Conservation (phyloP, 2,797 vertebrate species). For the Myotis myotis region DNA sequence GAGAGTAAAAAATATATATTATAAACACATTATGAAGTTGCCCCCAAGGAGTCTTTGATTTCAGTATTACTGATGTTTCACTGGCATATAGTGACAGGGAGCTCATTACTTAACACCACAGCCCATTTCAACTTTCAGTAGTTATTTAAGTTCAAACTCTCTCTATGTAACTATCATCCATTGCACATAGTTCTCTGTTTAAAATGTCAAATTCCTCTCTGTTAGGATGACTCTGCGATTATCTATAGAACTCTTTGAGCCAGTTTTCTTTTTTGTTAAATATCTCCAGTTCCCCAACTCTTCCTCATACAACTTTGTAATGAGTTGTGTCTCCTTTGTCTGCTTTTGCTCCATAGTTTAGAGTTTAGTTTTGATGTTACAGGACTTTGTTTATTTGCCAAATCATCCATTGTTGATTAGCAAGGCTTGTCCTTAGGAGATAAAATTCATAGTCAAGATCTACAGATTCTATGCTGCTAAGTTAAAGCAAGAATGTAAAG, state of each 20-base stretch:
- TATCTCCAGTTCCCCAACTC: background rate
- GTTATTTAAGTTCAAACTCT: background rate
- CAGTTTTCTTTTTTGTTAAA: background rate
- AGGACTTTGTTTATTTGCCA: background rate
- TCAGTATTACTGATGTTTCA: background rate
- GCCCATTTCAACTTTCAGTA: background rate
- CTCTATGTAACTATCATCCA: background rate
- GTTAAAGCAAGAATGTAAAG: background rate
- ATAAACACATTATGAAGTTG: background rate
- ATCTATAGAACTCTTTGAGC: background rate
- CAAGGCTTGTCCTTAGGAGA: background rate
- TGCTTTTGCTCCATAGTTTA: background rate
- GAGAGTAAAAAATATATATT: background rate
- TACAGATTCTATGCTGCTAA: background rate
- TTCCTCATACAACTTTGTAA: background rate
- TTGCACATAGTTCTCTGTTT: background rate
- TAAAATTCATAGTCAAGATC: background rate
- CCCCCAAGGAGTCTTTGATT: background rate
- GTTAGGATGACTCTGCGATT: background rate
- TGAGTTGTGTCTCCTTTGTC: background rate
- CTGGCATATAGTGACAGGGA: background rate
- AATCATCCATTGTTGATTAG: background rate
- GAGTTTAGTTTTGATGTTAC: background rate
- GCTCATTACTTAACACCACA: background rate
- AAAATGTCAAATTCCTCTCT: background rate